Percentiles rank a stretch among this genome's conserved stretches.
These are phyloP conservation scores for Trachymyrmex cornetzi DNA, from an alignment of 1,140 invertebrate species.

Conservation along the genomic window DNA sequence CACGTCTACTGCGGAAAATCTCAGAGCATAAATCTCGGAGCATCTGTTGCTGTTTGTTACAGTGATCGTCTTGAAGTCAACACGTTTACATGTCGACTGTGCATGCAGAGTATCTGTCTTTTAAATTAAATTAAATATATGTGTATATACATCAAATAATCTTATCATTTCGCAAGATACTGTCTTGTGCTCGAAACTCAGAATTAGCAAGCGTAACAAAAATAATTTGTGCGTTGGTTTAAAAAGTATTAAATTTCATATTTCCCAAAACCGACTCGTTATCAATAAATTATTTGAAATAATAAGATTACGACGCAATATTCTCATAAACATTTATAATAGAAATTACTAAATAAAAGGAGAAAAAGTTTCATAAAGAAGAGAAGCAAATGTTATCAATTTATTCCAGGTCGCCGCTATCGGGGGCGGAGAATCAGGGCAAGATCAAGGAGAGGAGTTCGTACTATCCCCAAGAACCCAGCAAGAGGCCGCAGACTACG, in stretches of 20 bases:
- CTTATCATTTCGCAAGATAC: not conserved
- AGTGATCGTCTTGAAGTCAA: not conserved
- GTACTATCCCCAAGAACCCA: constrained; percentile 83
- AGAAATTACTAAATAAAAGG: not conserved
- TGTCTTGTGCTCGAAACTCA: not conserved
- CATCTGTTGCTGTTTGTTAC: not conserved
- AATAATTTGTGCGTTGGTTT: not conserved
- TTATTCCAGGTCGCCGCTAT: constrained; percentile 83
- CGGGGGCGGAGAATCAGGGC: constrained; percentile 80
- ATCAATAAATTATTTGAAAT: not conserved
- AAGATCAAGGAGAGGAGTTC: constrained; percentile 79
- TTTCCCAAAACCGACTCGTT: not conserved
- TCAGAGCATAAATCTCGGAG: not conserved
- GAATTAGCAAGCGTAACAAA: not conserved
- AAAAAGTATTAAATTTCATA: not conserved
- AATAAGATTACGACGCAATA: not conserved
- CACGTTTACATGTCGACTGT: not conserved
- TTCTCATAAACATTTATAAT: not conserved
- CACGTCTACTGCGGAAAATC: not conserved
- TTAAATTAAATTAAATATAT: constrained; percentile 24
- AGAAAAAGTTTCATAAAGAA: too few relatives aligned
- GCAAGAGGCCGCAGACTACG: constrained; percentile 78
- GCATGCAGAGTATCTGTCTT: not conserved
- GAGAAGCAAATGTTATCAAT: not conserved
- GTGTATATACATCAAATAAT: not conserved